phyloP scores from a whole-genome alignment of 2,888 invertebrate species.

The Habroteleia sp. region DNA sequence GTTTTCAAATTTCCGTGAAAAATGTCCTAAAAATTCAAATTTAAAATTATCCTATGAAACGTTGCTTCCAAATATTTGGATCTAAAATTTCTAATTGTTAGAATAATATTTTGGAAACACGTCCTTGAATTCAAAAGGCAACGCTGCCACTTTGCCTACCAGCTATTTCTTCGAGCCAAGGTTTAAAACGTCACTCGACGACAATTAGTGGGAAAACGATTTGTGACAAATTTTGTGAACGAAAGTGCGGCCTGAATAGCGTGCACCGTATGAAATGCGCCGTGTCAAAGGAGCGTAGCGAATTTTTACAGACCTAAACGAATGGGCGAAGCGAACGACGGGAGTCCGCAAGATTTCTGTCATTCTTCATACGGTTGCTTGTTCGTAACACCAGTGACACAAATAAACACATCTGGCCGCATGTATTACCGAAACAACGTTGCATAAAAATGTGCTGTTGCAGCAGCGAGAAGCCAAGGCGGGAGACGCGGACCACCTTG shows the following conservation, averaged over 20 bases:
- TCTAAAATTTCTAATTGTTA: neutral
- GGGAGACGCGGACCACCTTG: constrained; percentile 57
- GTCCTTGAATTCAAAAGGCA: neutral
- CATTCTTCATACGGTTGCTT: constrained; percentile 21
- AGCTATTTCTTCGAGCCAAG: neutral
- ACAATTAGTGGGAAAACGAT: constrained; percentile 40
- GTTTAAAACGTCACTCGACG: constrained; percentile 11
- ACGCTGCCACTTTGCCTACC: neutral
- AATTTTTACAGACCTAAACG: constrained; percentile 77
- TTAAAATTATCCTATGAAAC: too few species aligned
- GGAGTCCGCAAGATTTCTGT: constrained; percentile 60
- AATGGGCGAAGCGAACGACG: constrained; percentile 73
- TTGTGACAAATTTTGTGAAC: constrained; percentile 35
- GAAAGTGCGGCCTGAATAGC: constrained; percentile 30
- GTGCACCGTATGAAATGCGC: constrained; percentile 54
- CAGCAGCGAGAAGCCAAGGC: neutral
- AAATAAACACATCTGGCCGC: constrained; percentile 49
- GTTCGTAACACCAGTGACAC: constrained; percentile 49
- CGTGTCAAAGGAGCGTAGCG: constrained; percentile 75
- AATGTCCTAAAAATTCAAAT: too few species aligned
- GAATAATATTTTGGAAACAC: constrained; percentile 17
- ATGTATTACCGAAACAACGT: constrained; percentile 5
- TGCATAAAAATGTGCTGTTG: constrained; percentile 6
- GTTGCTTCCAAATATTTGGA: too few species aligned
- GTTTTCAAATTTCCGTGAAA: too few species aligned